Conservation (phyloP, 2,888 invertebrate species). For the Orchesella flavescens region DNA sequence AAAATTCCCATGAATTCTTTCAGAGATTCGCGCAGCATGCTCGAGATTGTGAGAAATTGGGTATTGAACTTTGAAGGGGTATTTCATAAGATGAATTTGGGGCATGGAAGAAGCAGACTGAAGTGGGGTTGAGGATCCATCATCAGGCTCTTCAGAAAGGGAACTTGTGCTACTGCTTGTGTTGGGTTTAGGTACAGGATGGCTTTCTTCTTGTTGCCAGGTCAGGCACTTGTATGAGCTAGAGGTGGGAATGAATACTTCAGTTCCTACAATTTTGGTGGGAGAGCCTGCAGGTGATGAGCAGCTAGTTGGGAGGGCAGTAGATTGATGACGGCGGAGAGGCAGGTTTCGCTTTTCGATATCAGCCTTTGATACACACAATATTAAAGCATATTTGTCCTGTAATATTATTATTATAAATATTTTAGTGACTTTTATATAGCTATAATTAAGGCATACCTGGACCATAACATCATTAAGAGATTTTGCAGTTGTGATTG, state of each 20-base stretch:
- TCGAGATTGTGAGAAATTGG: constrained; percentile 66
- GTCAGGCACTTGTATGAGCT: constrained; percentile 70
- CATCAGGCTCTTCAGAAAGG: constrained; percentile 47
- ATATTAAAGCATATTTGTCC: no score
- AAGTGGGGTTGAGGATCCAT: constrained; percentile 60
- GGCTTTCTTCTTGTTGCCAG: constrained; percentile 69
- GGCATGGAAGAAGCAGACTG: constrained; percentile 32
- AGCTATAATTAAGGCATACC: constrained; percentile 16
- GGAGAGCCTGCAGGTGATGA: constrained; percentile 52
- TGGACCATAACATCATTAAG: constrained; percentile 69
- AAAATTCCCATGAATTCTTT: constrained; percentile 64
- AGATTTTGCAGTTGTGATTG: constrained; percentile 61
- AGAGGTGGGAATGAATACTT: constrained; percentile 67
- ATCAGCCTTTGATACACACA: constrained; percentile 30
- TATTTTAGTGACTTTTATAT: no score
- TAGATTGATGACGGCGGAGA: constrained; percentile 36
- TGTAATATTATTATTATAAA: no score
- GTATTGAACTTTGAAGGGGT: constrained; percentile 62
- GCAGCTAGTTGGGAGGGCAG: constrained; percentile 17
- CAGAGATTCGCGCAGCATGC: constrained; percentile 64
- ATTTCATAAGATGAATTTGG: constrained; percentile 67
- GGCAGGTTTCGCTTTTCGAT: constrained; percentile 4
- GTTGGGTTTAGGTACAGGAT: constrained; percentile 50
- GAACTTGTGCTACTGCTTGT: constrained; percentile 8
- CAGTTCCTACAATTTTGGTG: constrained; percentile 61